phyloP scores from a whole-genome alignment of 2,113 vertebrate genomes.

The Oryzias celebensis region DNA sequence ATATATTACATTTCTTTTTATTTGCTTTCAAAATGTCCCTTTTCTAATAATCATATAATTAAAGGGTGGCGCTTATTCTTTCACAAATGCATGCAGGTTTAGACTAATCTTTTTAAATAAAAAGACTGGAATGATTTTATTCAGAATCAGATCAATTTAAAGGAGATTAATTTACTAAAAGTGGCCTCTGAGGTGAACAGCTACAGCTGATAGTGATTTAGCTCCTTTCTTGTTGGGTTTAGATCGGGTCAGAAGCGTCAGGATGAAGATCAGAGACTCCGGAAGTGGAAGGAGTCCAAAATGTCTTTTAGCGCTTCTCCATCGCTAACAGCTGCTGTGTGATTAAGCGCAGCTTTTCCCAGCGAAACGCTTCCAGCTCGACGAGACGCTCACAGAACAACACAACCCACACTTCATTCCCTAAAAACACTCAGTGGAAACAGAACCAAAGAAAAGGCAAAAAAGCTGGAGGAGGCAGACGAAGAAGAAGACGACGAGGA shows the following conservation, averaged over 20 bases:
- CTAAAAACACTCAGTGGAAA: conserved; percentile 13
- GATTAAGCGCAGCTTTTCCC: conserved; percentile 48
- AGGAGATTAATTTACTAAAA: not conserved
- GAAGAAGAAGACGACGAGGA: conserved; percentile 5
- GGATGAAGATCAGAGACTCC: conserved; percentile 44
- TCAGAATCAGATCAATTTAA: too few relatives aligned
- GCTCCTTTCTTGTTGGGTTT: conserved; percentile 9
- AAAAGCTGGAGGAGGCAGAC: not conserved
- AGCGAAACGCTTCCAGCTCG: conserved; percentile 30
- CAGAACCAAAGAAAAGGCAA: not conserved
- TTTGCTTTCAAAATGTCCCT: too few relatives aligned
- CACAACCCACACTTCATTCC: conserved; percentile 6
- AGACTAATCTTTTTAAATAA: too few relatives aligned
- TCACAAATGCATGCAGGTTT: too few relatives aligned
- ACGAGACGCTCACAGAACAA: conserved; percentile 14
- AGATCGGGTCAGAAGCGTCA: conserved; percentile 32
- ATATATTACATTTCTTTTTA: too few relatives aligned
- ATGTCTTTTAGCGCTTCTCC: conserved; percentile 58
- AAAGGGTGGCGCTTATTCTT: too few relatives aligned
- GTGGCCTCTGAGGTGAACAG: not conserved
- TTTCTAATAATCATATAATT: too few relatives aligned
- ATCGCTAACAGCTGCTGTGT: conserved; percentile 56
- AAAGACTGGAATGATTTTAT: too few relatives aligned
- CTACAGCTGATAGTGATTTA: conserved; percentile 10
- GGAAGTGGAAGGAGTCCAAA: conserved; percentile 51